Evolutionary conservation across 2,888 invertebrate species (phyloP).

Genomic region (Tenthredo mesomela): DNA sequence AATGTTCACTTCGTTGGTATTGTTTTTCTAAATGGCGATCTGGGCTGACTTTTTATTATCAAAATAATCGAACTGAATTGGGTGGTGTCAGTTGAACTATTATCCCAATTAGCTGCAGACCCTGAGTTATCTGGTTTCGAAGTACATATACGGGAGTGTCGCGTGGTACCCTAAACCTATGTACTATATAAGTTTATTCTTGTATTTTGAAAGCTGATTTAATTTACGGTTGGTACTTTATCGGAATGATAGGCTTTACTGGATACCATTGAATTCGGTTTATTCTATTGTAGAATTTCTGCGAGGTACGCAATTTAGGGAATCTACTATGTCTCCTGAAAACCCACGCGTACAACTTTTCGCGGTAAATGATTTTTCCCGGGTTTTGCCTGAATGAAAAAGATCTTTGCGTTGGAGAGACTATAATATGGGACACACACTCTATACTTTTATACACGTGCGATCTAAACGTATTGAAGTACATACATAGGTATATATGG

Average conservation of each 20-base stretch:
- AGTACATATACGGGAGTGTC: background rate
- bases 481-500: background rate
- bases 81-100: background rate
- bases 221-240: background rate
- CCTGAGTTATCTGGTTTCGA: background rate
- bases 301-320: background rate
- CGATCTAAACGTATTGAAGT: background rate
- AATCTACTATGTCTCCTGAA: background rate
- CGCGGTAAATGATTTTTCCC: slow-evolving; percentile 8
- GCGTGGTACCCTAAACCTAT: background rate
- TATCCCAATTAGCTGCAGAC: slow-evolving; percentile 23
- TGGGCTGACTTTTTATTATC: background rate
- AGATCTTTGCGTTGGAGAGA: background rate
- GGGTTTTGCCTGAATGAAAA: background rate
- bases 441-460: background rate
- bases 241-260: background rate
- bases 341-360: background rate
- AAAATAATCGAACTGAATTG: background rate
- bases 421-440: background rate
- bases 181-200: background rate
- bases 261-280: background rate
- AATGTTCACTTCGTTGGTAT: background rate
- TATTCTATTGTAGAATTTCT: background rate
- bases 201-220: background rate
- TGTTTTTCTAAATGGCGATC: background rate